phyloP scores from a whole-genome alignment of 1,140 invertebrate species.

The Condylostylus longicornis region DNA sequence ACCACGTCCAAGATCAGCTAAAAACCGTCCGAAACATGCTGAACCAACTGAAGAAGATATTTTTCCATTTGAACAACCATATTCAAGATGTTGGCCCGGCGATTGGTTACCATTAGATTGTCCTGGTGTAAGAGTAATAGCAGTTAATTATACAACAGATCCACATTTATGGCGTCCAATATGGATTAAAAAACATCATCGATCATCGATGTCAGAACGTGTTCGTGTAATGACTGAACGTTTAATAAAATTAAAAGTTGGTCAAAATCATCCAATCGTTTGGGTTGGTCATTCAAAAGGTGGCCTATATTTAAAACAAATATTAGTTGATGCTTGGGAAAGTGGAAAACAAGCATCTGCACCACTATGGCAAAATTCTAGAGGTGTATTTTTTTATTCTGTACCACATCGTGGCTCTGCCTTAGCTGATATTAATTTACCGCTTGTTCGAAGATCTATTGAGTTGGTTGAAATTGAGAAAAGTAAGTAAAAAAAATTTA shows the following conservation, averaged over 20 bases:
- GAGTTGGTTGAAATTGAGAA: slow-evolving; percentile 48
- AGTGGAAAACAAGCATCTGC: slow-evolving; percentile 18
- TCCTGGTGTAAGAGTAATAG: slow-evolving; percentile 47
- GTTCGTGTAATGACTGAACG: slow-evolving; percentile 49
- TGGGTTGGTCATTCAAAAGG: slow-evolving; percentile 61
- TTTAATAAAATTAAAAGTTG: slow-evolving; percentile 41
- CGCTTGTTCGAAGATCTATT: slow-evolving; percentile 42
- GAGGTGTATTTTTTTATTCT: slow-evolving; percentile 54
- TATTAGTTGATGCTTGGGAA: slow-evolving; percentile 42
- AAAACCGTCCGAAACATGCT: background rate
- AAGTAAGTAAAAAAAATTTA: slow-evolving; percentile 33
- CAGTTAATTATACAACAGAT: slow-evolving; percentile 55
- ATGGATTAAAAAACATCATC: slow-evolving; percentile 44
- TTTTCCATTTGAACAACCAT: too few species aligned
- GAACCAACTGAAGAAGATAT: slow-evolving; percentile 8
- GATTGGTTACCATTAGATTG: slow-evolving; percentile 53
- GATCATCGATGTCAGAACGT: slow-evolving; percentile 44
- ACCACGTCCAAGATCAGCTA: background rate
- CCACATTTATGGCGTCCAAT: slow-evolving; percentile 50
- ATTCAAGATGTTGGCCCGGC: slow-evolving; percentile 49
- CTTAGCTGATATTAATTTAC: slow-evolving; percentile 47
- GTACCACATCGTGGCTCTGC: slow-evolving; percentile 56
- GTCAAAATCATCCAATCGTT: slow-evolving; percentile 42
- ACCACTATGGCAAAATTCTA: slow-evolving; percentile 36
- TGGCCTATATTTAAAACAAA: slow-evolving; percentile 55